Conservation (phyloP, 2,888 invertebrate species). For the Calameuta idolon region DNA sequence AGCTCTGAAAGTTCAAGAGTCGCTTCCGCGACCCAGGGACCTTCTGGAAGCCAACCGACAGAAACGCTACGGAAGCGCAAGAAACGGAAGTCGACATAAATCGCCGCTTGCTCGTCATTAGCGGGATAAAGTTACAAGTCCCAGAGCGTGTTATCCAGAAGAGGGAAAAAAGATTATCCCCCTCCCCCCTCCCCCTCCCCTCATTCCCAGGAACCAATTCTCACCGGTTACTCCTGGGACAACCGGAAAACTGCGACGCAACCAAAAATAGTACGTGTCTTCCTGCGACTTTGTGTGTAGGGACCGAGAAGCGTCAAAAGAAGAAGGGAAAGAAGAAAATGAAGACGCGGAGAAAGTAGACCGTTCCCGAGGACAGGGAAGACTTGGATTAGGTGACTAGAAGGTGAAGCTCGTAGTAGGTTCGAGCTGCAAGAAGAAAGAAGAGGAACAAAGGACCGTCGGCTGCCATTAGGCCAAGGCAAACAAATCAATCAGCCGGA, state of each 20-base stretch:
- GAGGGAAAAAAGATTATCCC: not conserved
- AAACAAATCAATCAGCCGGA: conserved; percentile 24
- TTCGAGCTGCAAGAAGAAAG: not conserved
- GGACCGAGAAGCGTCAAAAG: not conserved
- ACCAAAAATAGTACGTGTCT: not conserved
- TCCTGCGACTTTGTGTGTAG: not conserved
- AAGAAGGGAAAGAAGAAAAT: not conserved
- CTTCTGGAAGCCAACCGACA: not conserved
- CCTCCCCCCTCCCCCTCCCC: not conserved
- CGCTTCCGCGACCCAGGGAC: not conserved
- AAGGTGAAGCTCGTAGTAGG: not conserved
- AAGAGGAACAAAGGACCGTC: not conserved
- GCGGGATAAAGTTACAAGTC: not conserved
- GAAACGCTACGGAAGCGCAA: not conserved
- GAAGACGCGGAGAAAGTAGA: not conserved
- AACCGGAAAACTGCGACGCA: not conserved
- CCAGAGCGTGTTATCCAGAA: not conserved
- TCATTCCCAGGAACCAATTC: not conserved
- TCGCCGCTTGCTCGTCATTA: not conserved
- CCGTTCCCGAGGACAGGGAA: not conserved
- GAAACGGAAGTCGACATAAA: not conserved
- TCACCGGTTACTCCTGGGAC: not conserved
- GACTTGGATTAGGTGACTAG: not conserved
- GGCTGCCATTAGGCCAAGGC: conserved; percentile 21
- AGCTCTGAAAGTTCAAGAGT: not conserved